phyloP scores from a whole-genome alignment of 2,797 vertebrate genomes.

The Coregonus sp. region DNA sequence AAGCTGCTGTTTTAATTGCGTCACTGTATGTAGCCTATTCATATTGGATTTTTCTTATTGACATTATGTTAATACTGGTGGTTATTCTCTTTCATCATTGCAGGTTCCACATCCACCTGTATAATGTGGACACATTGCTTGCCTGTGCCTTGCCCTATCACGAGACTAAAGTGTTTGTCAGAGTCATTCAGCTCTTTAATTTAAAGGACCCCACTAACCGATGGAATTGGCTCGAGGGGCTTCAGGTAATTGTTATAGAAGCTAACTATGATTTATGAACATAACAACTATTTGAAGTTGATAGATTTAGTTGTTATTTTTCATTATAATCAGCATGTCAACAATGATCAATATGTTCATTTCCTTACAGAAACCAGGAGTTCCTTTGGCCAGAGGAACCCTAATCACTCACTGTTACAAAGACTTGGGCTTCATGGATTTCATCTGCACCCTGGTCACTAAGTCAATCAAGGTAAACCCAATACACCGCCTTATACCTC shows the following conservation, averaged over 20 bases:
- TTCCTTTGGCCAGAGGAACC: conserved; percentile 86
- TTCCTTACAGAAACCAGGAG: conserved; percentile 84
- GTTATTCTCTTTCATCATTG: neutral
- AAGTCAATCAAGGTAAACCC: conserved; percentile 83
- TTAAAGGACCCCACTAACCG: conserved; percentile 82
- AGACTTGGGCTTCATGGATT: conserved; percentile 95
- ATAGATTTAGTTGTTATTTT: neutral
- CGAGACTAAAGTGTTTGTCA: conserved; percentile 90
- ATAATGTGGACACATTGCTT: conserved; percentile 87
- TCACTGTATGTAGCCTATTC: neutral
- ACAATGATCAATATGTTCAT: neutral
- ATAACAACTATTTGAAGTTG: neutral
- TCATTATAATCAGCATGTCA: neutral
- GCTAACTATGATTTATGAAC: neutral
- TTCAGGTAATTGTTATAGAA: conserved; percentile 78
- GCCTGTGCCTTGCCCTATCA: conserved; percentile 91
- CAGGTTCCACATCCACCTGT: conserved; percentile 94
- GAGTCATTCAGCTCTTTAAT: conserved; percentile 88
- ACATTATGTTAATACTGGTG: neutral
- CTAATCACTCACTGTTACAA: conserved; percentile 92
- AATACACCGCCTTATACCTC: too few relatives aligned
- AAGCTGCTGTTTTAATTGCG: neutral
- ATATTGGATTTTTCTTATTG: neutral
- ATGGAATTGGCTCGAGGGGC: conserved; percentile 90
- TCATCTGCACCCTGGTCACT: conserved; percentile 89